Evolutionary conservation across 2,797 vertebrate species (phyloP).

Genomic region (Leptatherina wallacei): DNA sequence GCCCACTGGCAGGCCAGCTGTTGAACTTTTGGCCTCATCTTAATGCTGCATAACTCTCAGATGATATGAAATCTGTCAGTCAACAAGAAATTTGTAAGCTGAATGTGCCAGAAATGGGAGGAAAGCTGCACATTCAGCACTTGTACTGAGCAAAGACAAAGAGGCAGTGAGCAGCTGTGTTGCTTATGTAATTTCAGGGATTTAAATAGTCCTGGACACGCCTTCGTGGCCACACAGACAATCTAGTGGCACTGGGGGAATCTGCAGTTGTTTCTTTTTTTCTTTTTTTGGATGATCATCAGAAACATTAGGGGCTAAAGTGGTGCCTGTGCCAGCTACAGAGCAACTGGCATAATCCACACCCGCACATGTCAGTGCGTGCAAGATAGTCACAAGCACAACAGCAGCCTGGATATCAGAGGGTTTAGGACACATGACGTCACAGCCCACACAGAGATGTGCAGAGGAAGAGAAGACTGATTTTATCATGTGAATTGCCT

Average conservation of each 20-base stretch:
- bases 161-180: slow-evolving; percentile 49
- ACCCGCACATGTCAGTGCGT: slow-evolving; percentile 19
- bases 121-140: slow-evolving; percentile 33
- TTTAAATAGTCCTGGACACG: slow-evolving; percentile 28
- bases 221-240: slow-evolving; percentile 11
- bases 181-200: slow-evolving; percentile 55
- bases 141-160: slow-evolving; percentile 19
- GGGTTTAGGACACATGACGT: slow-evolving; percentile 45
- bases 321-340: slow-evolving; percentile 51
- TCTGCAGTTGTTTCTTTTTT: slow-evolving; percentile 24
- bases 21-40: slow-evolving; percentile 61
- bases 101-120: background rate
- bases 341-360: slow-evolving; percentile 62
- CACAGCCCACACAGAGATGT: slow-evolving; percentile 22
- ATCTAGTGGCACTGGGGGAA: slow-evolving; percentile 45
- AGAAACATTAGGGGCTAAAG: slow-evolving; percentile 60
- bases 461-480: slow-evolving; percentile 27
- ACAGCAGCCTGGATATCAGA: slow-evolving; percentile 49
- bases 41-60: slow-evolving; percentile 34
- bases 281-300: slow-evolving; percentile 55
- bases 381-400: slow-evolving; percentile 9
- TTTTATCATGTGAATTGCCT: background rate
- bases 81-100: slow-evolving; percentile 19
- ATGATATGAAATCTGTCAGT: slow-evolving; percentile 50
- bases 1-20: slow-evolving; percentile 63